Percentiles rank a stretch among this genome's conserved stretches.
Conservation (phyloP, 2,888 invertebrate genomes). For the Diplazon laetatorius region DNA sequence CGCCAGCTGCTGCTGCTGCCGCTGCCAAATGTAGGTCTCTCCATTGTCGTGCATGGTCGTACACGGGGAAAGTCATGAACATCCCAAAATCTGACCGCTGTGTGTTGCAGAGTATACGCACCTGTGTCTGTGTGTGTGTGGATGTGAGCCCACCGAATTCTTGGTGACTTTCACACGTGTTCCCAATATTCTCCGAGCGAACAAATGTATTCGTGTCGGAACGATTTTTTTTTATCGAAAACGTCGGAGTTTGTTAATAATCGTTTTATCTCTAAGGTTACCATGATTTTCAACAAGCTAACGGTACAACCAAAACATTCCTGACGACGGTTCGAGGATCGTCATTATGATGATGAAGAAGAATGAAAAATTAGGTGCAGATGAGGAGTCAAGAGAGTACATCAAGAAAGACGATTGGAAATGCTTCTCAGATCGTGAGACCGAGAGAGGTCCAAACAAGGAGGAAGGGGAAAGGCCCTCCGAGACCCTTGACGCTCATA, state of each 20-base stretch:
- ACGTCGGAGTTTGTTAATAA: no score
- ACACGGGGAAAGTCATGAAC: conserved; percentile 44
- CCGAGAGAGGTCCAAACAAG: conserved; percentile 38
- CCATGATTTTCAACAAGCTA: no score
- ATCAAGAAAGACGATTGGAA: conserved; percentile 18
- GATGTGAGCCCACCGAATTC: not conserved
- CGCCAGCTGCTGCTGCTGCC: not conserved
- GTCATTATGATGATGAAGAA: no score
- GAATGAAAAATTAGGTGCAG: no score
- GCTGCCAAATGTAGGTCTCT: conserved; percentile 52
- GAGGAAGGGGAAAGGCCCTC: conserved; percentile 61
- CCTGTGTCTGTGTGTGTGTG: no score
- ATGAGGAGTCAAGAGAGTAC: no score
- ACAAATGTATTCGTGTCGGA: no score
- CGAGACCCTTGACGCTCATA: not conserved
- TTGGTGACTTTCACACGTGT: conserved; percentile 41
- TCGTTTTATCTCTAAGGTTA: no score
- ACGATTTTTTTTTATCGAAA: no score
- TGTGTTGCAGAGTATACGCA: no score
- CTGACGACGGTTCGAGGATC: no score
- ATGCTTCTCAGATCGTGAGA: conserved; percentile 41
- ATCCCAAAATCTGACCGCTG: conserved; percentile 38
- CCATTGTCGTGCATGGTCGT: conserved; percentile 30
- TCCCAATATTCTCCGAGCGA: conserved; percentile 3
- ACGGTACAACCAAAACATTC: no score